Evolutionary conservation across 2,113 vertebrate genomes (phyloP), one percentile per base, ranked within the genome.

Genomic region (Poicephalus meyeri): DNA sequence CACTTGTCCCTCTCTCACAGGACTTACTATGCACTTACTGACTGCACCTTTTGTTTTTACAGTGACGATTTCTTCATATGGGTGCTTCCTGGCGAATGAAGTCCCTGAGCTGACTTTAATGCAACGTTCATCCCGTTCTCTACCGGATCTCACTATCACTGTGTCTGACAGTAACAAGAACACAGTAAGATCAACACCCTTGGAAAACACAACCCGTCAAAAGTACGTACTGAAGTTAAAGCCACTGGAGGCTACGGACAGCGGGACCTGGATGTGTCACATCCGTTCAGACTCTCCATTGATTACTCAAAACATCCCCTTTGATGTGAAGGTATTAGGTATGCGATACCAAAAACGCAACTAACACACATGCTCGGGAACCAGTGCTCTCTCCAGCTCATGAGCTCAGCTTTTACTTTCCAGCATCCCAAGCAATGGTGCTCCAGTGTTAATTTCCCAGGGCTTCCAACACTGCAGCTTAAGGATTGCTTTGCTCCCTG

Each of bases 301-400:
- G 4, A 64, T 95, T 64, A 25, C 39, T 4, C n/a, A 89, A 6
- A 31, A 23, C 8, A 91, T 94, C 35, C 0, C 33, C 52, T 97
- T 96, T 78, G 41, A 44, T 21, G 63, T 98, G 84, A 53, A 76
- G 14, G 97, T 98, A 56, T 80, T 97, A 94, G 97, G 98, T 98
- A 97, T 65, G 98, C 31, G 25, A 74, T 44, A 79, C 84, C 55
- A 85, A 61, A 79, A 65, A 31, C 6, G 2, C 35, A 83, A 11
- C 52, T 60, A 42, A 23, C 8, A 46, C 9, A 13, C 23, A 66
- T n/a, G 14, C 53, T 80, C 1, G 0, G 53, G 66, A 73, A 50
- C 18, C 53, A 49, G 39, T 24, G n/a, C 35, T 78, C 16, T 23
- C 21, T 80, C 66, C n/a, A 69, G 17, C 19, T 74, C 39, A 26